Evolutionary conservation across 2,797 vertebrate species (phyloP).

Genomic region (Limnodromus scolopaceus): DNA sequence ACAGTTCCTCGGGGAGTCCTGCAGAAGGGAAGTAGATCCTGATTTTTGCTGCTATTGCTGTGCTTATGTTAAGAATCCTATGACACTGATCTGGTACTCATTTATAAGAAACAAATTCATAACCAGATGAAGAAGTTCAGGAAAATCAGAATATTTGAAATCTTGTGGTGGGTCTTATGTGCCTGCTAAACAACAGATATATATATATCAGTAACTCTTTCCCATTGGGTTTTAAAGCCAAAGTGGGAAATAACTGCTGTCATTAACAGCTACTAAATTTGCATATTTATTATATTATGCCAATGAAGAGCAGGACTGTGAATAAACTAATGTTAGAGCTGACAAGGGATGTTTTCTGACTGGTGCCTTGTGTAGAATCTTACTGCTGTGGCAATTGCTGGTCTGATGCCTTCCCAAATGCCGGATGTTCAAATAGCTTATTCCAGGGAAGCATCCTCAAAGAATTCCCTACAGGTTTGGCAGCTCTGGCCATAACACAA

Average conservation of each 20-base stretch:
- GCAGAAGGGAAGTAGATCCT: conserved; percentile 32
- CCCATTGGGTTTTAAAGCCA: conserved; percentile 1
- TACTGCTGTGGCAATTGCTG: conserved; percentile 9
- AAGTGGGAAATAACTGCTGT: conserved; percentile 26
- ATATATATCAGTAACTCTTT: neutral
- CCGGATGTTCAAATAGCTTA: conserved; percentile 25
- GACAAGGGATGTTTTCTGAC: conserved; percentile 40
- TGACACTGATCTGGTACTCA: neutral
- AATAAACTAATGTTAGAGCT: conserved; percentile 50
- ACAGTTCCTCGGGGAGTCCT: conserved; percentile 26
- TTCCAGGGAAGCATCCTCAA: neutral
- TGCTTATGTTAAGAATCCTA: conserved; percentile 47
- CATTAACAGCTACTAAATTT: conserved; percentile 37
- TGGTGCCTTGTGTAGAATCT: neutral
- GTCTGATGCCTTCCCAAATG: conserved; percentile 19
- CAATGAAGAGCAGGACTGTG: conserved; percentile 34
- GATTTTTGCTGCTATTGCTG: conserved; percentile 47
- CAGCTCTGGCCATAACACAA: neutral
- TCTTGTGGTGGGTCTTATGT: neutral
- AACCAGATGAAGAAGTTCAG: neutral
- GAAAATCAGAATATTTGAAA: conserved; percentile 23
- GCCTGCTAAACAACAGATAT: neutral
- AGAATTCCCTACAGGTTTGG: neutral
- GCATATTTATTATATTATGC: conserved; percentile 46
- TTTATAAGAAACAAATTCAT: conserved; percentile 14